Evolutionary conservation across 2,888 invertebrate genomes (phyloP).

Genomic region (Drepanosiphum platanoidis): DNA sequence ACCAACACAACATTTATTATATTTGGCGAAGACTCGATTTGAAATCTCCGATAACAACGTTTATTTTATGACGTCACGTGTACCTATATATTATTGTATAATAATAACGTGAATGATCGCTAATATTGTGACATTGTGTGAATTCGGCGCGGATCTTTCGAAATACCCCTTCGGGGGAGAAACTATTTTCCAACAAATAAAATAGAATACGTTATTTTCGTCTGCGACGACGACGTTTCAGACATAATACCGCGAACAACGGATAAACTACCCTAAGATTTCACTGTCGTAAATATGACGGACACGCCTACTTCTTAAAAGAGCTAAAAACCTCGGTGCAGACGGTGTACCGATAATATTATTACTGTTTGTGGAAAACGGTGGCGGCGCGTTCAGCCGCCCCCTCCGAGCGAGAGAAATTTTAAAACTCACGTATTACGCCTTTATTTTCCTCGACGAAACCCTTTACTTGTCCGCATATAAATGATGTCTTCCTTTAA

Average conservation of each 20-base stretch:
- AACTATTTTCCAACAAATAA: background rate
- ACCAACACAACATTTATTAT: too few relatives aligned
- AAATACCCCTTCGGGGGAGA: background rate
- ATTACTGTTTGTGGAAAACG: slow-evolving; percentile 22
- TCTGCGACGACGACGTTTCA: background rate
- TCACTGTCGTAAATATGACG: background rate
- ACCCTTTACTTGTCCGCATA: background rate
- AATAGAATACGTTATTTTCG: background rate
- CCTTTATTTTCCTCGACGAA: background rate
- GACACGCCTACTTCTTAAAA: slow-evolving; percentile 10
- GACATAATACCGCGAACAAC: too few relatives aligned
- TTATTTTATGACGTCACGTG: background rate
- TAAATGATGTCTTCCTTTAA: background rate
- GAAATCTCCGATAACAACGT: background rate
- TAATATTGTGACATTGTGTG: background rate
- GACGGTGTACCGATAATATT: slow-evolving; percentile 10
- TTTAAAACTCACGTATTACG: background rate
- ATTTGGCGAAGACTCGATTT: background rate
- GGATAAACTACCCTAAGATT: background rate
- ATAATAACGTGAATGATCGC: slow-evolving; percentile 1
- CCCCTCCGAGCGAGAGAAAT: background rate
- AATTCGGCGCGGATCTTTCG: background rate
- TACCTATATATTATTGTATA: background rate
- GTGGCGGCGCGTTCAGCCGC: background rate
- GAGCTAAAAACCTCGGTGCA: background rate